A percentile compares a stretch with the other conserved stretches of the same genome.
These are phyloP conservation scores for Caenorhabditis imperialis DNA, from an alignment of 2,888 invertebrate species.

Conservation along the genomic window DNA sequence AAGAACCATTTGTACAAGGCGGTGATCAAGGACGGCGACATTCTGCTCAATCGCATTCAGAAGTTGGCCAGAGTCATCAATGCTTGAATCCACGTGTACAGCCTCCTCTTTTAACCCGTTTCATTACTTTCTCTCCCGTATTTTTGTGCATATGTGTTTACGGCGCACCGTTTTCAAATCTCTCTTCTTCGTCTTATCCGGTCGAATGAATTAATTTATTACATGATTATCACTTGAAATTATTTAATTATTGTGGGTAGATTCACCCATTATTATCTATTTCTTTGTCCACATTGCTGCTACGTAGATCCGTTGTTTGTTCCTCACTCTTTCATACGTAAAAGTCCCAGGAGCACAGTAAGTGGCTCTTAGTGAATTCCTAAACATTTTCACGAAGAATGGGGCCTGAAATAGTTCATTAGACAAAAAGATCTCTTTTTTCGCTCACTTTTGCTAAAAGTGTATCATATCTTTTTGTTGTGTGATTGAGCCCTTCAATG, in stretches of 20 bases:
- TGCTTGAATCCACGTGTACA: constrained; percentile 81
- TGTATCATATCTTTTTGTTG: constrained; percentile 64
- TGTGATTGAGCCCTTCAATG: constrained; percentile 60
- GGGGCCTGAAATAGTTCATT: constrained; percentile 62
- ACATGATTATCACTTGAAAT: neutral
- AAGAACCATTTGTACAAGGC: constrained; percentile 93
- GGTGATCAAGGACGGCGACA: constrained; percentile 87
- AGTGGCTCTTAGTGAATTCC: constrained; percentile 59
- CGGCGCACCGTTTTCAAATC: constrained; percentile 15
- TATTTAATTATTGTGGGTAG: constrained; percentile 4
- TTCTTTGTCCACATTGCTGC: constrained; percentile 59
- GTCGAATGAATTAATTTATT: constrained; percentile 56
- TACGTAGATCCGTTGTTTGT: constrained; percentile 49
- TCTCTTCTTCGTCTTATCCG: constrained; percentile 24
- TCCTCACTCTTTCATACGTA: constrained; percentile 56
- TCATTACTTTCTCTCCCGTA: constrained; percentile 17
- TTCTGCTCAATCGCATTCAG: constrained; percentile 96
- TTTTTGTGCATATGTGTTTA: constrained; percentile 52
- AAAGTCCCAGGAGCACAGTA: constrained; percentile 74
- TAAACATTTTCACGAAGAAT: constrained; percentile 63
- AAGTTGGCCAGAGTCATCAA: constrained; percentile 99
- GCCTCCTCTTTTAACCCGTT: constrained; percentile 32
- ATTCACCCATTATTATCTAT: constrained; percentile 1
- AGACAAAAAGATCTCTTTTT: neutral
- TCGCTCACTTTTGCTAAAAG: constrained; percentile 58